Evolutionary conservation across 2,888 invertebrate genomes (phyloP).

Genomic region (Acronicta aceris): DNA sequence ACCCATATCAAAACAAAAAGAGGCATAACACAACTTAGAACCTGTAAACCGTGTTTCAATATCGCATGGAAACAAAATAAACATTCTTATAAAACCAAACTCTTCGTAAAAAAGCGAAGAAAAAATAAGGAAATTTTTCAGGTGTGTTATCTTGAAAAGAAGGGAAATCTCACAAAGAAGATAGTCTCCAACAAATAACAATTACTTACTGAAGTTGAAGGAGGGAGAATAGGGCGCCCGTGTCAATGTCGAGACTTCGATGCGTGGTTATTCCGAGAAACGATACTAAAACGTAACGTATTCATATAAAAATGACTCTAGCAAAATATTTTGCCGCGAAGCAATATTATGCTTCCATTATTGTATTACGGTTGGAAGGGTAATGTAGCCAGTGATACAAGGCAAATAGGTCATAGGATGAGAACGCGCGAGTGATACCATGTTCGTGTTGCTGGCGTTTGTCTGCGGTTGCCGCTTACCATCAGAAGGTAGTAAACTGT

Average conservation of each 20-base stretch:
- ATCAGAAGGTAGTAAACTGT: no score
- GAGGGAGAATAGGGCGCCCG: constrained; percentile 54
- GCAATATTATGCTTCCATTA: not conserved
- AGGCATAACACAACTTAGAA: constrained; percentile 29
- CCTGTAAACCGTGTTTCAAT: constrained; percentile 17
- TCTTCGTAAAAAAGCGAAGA: constrained; percentile 19
- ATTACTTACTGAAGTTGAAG: constrained; percentile 65
- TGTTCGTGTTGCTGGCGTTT: no score
- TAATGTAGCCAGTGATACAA: not conserved
- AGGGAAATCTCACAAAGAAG: constrained; percentile 60
- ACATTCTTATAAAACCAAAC: constrained; percentile 37
- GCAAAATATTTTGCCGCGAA: not conserved
- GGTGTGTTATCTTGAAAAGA: constrained; percentile 60
- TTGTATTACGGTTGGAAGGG: not conserved
- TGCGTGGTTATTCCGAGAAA: constrained; percentile 36
- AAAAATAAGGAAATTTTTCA: constrained; percentile 61
- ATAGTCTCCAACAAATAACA: constrained; percentile 66
- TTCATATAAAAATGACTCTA: no score
- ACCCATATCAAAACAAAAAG: constrained; percentile 16
- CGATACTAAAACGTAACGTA: constrained; percentile 28
- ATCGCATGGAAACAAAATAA: constrained; percentile 31
- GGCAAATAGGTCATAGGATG: no score
- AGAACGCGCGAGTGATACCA: no score
- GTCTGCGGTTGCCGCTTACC: no score
- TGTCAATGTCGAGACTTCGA: constrained; percentile 59